Conservation (phyloP, 2,888 invertebrate genomes). For the Choreutis nemorana region DNA sequence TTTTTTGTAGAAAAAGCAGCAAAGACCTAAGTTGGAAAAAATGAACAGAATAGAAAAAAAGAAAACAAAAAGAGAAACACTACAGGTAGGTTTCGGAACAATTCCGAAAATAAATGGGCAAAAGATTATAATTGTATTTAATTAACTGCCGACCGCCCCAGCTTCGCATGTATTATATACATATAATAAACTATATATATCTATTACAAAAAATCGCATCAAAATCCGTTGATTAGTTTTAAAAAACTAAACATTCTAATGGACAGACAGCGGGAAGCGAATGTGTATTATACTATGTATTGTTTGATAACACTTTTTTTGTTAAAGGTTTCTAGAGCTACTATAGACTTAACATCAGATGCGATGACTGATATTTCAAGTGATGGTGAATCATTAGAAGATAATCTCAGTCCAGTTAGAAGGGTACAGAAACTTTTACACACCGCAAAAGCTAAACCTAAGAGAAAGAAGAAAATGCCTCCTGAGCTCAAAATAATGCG, state of each 20-base stretch:
- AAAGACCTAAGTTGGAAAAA: conserved; percentile 46
- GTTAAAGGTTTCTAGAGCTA: conserved; percentile 69
- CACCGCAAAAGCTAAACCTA: conserved; percentile 38
- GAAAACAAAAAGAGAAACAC: conserved; percentile 61
- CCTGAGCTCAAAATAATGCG: conserved; percentile 58
- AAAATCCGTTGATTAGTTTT: too few relatives aligned
- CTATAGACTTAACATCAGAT: conserved; percentile 70
- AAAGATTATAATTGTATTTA: too few relatives aligned
- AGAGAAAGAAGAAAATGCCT: conserved; percentile 61
- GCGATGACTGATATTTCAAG: conserved; percentile 72
- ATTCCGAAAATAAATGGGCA: too few relatives aligned
- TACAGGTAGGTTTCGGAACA: conserved; percentile 64
- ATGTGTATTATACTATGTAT: too few relatives aligned
- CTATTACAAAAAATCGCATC: too few relatives aligned
- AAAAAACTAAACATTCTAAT: too few relatives aligned
- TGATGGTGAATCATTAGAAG: conserved; percentile 65
- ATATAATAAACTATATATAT: too few relatives aligned
- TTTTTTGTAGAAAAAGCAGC: conserved; percentile 11
- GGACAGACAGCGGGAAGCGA: too few relatives aligned
- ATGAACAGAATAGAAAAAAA: conserved; percentile 48
- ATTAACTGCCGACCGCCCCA: too few relatives aligned
- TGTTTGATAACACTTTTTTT: too few relatives aligned
- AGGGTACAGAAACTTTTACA: conserved; percentile 48
- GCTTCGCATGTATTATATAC: too few relatives aligned
- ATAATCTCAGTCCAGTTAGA: conserved; percentile 50